Percentiles rank a stretch among this genome's conserved stretches.
phyloP scores from a whole-genome alignment of 2,113 vertebrate genomes.

The Phocoena sinus region DNA sequence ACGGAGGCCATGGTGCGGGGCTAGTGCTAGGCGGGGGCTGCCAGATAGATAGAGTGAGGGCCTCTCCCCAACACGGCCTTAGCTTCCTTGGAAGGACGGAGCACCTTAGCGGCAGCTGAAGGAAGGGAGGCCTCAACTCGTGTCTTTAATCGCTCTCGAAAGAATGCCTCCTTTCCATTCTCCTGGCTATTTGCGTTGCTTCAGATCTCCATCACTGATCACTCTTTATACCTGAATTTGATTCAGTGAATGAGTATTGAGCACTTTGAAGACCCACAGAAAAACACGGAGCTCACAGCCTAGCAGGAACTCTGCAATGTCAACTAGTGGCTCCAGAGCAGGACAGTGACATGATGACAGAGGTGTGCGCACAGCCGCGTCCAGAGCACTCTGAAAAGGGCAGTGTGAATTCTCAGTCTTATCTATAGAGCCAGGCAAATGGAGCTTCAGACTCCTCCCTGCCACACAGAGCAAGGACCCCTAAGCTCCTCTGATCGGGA shows the following conservation, averaged over 20 bases:
- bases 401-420: neutral
- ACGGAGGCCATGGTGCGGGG: rapidly evolving
- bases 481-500: neutral
- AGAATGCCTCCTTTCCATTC: neutral
- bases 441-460: neutral
- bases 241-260: neutral
- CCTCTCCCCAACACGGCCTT: rapidly evolving
- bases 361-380: neutral
- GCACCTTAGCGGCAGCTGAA: neutral
- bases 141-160: neutral
- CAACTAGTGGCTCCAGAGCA: neutral
- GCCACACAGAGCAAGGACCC: neutral
- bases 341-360: rapidly evolving
- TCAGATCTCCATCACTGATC: neutral
- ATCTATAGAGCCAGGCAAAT: neutral
- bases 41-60: neutral
- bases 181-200: no score
- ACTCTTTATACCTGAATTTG: neutral
- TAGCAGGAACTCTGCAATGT: rapidly evolving
- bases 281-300: neutral
- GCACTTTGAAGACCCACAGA: neutral
- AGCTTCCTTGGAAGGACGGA: rapidly evolving
- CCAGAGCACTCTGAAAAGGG: neutral
- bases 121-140: neutral
- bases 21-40: neutral